phyloP scores from a whole-genome alignment of 2,888 invertebrate genomes.

The Cenopis cana region DNA sequence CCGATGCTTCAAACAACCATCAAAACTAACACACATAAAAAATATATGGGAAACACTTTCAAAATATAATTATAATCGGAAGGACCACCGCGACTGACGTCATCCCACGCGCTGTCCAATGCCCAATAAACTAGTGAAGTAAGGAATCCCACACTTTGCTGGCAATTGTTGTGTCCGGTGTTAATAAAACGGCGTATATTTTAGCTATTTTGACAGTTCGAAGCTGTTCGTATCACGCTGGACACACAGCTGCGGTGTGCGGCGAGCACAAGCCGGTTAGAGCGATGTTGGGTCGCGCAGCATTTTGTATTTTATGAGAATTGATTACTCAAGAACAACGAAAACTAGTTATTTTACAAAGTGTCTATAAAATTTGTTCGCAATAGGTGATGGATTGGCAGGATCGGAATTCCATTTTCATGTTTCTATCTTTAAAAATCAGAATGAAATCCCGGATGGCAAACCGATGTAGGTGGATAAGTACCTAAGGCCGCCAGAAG shows the following conservation, averaged over 20 bases:
- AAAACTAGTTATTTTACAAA: too few species aligned
- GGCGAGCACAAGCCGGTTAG: too few species aligned
- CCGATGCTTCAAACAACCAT: constrained; percentile 16
- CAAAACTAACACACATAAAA: constrained; percentile 12
- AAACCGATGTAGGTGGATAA: too few species aligned
- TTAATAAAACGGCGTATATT: constrained; percentile 83
- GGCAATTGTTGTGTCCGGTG: constrained; percentile 79
- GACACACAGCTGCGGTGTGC: constrained; percentile 57
- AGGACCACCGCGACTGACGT: constrained; percentile 42
- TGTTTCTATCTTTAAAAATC: too few species aligned
- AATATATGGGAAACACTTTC: constrained; percentile 27
- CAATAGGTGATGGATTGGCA: too few species aligned
- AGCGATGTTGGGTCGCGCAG: neutral
- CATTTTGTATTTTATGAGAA: too few species aligned
- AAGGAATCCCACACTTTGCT: constrained; percentile 81
- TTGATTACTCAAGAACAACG: too few species aligned
- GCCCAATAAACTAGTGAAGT: constrained; percentile 76
- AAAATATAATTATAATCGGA: constrained; percentile 45
- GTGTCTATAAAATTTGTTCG: too few species aligned
- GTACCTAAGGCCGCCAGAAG: too few species aligned
- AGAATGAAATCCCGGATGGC: too few species aligned
- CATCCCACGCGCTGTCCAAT: constrained; percentile 69
- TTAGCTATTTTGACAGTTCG: constrained; percentile 83
- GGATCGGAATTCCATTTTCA: too few species aligned
- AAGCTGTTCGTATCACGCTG: constrained; percentile 71